Evolutionary conservation across 1,140 invertebrate species (phyloP).

Genomic region (Temnothorax nylanderi): DNA sequence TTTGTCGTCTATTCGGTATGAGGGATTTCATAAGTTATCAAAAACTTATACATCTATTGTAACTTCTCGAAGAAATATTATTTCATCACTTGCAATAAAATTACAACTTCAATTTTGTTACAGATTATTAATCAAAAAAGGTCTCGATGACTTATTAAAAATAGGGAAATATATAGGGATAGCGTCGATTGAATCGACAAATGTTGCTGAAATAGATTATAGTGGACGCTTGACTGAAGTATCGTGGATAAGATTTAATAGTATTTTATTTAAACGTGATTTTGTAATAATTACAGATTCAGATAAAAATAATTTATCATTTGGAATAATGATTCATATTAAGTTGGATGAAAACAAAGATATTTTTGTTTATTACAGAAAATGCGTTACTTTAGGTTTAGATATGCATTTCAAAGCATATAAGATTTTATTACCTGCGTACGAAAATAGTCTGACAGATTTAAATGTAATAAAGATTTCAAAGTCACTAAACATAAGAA

Average conservation of each 20-base stretch:
- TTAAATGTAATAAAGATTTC: neutral
- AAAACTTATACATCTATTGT: neutral
- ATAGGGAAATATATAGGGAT: neutral
- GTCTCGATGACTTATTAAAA: neutral
- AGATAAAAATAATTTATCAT: conserved; percentile 7
- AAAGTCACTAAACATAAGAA: neutral
- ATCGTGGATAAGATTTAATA: neutral
- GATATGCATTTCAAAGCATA: neutral
- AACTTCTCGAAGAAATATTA: neutral
- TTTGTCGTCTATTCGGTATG: conserved; percentile 14
- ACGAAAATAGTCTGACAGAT: neutral
- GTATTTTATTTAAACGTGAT: neutral
- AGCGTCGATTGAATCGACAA: neutral
- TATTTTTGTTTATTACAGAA: conserved; percentile 19
- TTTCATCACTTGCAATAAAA: neutral
- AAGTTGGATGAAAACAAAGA: neutral
- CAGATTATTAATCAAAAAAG: neutral
- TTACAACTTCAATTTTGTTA: neutral
- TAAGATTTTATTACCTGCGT: neutral
- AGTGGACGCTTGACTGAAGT: neutral
- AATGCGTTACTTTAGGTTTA: conserved; percentile 2
- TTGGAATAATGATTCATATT: neutral
- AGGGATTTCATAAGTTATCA: neutral
- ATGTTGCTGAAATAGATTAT: neutral
- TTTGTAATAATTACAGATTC: neutral